A percentile compares a stretch with the other conserved stretches of the same genome.
Conservation (phyloP, 2,797 vertebrate genomes). For the Lateolabrax maculatus region DNA sequence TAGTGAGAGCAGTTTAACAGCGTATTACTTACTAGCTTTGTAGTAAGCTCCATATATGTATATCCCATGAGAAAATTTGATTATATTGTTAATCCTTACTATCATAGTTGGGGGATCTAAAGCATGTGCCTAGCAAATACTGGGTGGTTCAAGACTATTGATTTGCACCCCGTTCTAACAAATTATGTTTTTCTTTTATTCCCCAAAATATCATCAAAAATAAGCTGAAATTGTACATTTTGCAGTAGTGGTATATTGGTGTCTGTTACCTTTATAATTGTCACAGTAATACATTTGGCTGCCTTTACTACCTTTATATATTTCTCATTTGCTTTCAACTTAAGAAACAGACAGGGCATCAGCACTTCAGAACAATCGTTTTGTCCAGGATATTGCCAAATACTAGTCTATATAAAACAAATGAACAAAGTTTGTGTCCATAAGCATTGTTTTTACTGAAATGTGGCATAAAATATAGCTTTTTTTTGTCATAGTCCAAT, state of each 20-base stretch:
- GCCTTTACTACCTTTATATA: background rate
- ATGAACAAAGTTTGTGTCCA: background rate
- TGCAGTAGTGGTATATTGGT: background rate
- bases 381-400: background rate
- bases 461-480: too few species aligned
- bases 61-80: slow-evolving; percentile 15
- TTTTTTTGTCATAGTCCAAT: background rate
- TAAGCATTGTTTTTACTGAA: background rate
- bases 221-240: background rate
- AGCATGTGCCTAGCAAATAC: background rate
- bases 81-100: slow-evolving; percentile 22
- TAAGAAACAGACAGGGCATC: background rate
- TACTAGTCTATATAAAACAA: background rate
- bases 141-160: background rate
- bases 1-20: slow-evolving; percentile 25
- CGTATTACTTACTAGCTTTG: slow-evolving; percentile 28
- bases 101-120: slow-evolving; percentile 1
- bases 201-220: too few species aligned
- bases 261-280: background rate
- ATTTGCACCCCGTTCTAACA: background rate
- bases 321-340: background rate
- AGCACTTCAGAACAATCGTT: background rate
- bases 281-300: background rate
- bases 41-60: slow-evolving; percentile 3
- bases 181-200: too few species aligned